Base-by-base conservation (phyloP, 53 echinoderm and acorn worm genomes). In the Holothuria scabra region DNA sequence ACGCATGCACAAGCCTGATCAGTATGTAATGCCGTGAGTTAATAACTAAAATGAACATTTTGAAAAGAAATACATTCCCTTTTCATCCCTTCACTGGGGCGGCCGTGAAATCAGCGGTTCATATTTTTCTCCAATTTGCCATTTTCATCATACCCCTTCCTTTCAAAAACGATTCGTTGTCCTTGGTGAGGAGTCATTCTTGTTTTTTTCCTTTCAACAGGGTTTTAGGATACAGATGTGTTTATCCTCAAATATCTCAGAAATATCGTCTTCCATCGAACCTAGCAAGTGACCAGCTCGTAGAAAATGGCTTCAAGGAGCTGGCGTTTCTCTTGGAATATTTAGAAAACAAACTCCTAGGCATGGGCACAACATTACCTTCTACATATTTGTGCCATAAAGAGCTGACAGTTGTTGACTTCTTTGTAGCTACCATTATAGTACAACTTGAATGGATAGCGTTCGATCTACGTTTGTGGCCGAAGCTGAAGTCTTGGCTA, bases 231-330 rank as follows among this genome's bases (percentile, higher is more conserved):
- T 85, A 89, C 65, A 85, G 86, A 46, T 80, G 82, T 12, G 76
- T 85, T 21, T 92, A 89, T 52, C 92, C 92, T 28, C 92, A 92
- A 24, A 79, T 89, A n/a, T 86, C 89, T 24, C 74, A 86, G 74
- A 81, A 85, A 46, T 92, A 86, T 65, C 81, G 74, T 28, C 60
- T 92, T 12, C 82, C 86, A 20, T 74, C 85, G 9, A 82, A 81
- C 37, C 20, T 89, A 4, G 92, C 92, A 24, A 92, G 59, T 21
- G 92, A 92, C 25, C 81, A 69, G 11, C 81, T 92, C 9, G 74
- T 92, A 26, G 89, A 92, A 72, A 74, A 75, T 21, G 92, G 92
- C 57, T 85, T 85, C 5, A 83, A 83, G 56, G 85, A 81, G 68
- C 60, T 92, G 18, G 65, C 82, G 49, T 68, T 57, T 25, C 62